Evolutionary conservation across 2,888 invertebrate species (phyloP).

Genomic region (Endotricha flammealis): DNA sequence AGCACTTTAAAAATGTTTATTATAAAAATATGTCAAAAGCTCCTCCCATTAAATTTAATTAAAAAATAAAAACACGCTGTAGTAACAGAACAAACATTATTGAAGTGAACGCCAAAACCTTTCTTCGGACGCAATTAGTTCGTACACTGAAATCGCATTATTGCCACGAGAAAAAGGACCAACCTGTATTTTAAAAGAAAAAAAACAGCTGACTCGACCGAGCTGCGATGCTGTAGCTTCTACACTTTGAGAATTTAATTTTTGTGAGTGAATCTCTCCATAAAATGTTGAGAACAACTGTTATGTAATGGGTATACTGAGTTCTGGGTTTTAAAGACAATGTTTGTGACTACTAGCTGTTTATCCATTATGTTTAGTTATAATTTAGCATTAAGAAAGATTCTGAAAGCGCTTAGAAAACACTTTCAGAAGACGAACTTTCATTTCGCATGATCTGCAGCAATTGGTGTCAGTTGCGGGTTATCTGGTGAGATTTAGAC

Average conservation of each 20-base stretch:
- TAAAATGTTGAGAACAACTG: conserved; percentile 13
- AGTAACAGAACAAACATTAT: conserved; percentile 28
- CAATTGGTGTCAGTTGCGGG: too few species aligned
- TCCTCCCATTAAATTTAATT: too few species aligned
- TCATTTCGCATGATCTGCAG: too few species aligned
- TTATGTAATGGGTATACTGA: not conserved
- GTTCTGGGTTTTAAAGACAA: too few species aligned
- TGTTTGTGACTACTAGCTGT: too few species aligned
- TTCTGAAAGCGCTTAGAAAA: too few species aligned
- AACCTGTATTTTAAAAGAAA: conserved; percentile 39
- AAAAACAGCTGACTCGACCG: conserved; percentile 20
- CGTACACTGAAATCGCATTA: conserved; percentile 62
- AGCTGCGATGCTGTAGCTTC: conserved; percentile 11
- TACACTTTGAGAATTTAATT: conserved; percentile 16
- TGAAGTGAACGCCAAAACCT: conserved; percentile 30
- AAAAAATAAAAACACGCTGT: conserved; percentile 26
- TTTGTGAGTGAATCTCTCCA: conserved; percentile 16
- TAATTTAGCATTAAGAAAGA: too few species aligned
- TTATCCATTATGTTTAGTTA: too few species aligned
- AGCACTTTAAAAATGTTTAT: too few species aligned
- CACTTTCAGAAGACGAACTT: too few species aligned
- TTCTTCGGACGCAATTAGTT: conserved; percentile 51
- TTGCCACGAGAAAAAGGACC: conserved; percentile 44
- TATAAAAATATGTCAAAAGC: too few species aligned
- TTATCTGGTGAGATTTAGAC: too few species aligned